Conservation (phyloP, 2,888 invertebrate species). For the Elegia similella region DNA sequence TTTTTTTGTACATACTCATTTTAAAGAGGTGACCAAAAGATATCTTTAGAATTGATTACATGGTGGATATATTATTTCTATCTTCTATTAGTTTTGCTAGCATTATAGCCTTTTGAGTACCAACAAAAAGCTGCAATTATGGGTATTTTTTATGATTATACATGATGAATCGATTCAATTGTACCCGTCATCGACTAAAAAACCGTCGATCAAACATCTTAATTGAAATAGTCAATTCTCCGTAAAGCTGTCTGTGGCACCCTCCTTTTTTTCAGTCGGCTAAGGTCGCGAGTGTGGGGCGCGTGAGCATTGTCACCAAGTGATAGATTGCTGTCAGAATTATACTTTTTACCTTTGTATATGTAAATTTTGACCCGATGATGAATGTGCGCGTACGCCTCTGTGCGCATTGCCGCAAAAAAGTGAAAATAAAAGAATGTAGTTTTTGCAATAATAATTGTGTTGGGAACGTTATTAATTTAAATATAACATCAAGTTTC, state of each 20-base stretch:
- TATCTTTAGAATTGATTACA: too few relatives aligned
- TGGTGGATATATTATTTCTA: too few relatives aligned
- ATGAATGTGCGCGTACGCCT: slow-evolving; percentile 43
- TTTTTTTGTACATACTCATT: too few relatives aligned
- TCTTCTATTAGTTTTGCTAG: too few relatives aligned
- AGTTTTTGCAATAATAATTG: neutral
- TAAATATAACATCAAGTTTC: too few relatives aligned
- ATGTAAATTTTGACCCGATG: slow-evolving; percentile 64
- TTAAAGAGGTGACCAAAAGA: too few relatives aligned
- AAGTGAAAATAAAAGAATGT: slow-evolving; percentile 31
- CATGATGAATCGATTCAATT: neutral
- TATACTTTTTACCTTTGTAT: slow-evolving; percentile 57
- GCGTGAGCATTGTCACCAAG: slow-evolving; percentile 60
- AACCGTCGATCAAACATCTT: slow-evolving; percentile 5
- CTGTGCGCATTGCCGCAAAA: slow-evolving; percentile 38
- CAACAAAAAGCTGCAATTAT: too few relatives aligned
- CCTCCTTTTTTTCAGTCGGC: slow-evolving; percentile 1
- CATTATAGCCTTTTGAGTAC: too few relatives aligned
- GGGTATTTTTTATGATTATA: neutral
- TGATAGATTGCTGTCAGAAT: slow-evolving; percentile 75
- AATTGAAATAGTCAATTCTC: neutral
- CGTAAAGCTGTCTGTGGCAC: neutral
- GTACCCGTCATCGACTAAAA: neutral
- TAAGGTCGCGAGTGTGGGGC: slow-evolving; percentile 41
- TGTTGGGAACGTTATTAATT: neutral